Conservation (phyloP, 2,113 vertebrate genomes). For the Halcyon senegalensis region DNA sequence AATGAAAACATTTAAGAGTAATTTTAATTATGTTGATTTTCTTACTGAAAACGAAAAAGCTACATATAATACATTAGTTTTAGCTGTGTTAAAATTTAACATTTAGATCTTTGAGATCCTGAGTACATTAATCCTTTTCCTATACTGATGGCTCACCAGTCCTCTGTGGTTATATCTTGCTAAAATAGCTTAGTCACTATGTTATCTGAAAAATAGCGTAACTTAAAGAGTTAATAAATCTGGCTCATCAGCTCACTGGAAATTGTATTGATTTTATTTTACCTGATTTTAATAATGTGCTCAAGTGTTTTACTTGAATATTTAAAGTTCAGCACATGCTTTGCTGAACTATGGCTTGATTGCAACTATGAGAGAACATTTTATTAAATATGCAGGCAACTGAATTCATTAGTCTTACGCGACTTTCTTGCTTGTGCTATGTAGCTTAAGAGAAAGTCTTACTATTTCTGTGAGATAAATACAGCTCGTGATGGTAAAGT, state of each 20-base stretch:
- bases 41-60: conserved; percentile 37
- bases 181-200: neutral
- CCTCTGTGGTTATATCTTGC: neutral
- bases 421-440: neutral
- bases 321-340: conserved; percentile 33
- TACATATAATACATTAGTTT: conserved; percentile 26
- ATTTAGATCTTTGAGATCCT: conserved; percentile 3
- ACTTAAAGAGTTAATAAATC: conserved; percentile 43
- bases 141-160: neutral
- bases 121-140: neutral
- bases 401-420: conserved; percentile 34
- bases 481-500: neutral
- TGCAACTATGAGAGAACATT: neutral
- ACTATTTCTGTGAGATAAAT: neutral
- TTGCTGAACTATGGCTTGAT: conserved; percentile 33
- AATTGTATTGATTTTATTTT: conserved; percentile 1
- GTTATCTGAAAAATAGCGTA: neutral
- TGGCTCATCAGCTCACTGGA: neutral
- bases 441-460: neutral
- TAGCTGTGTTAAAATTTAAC: neutral
- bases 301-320: conserved; percentile 31
- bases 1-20: conserved; percentile 49
- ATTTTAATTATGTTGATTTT: conserved; percentile 62
- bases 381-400: conserved; percentile 13
- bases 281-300: conserved; percentile 25